Percentiles rank a stretch among this genome's conserved stretches.
phyloP scores from a whole-genome alignment of 23 tunicate species.

The Ciona savignyi region DNA sequence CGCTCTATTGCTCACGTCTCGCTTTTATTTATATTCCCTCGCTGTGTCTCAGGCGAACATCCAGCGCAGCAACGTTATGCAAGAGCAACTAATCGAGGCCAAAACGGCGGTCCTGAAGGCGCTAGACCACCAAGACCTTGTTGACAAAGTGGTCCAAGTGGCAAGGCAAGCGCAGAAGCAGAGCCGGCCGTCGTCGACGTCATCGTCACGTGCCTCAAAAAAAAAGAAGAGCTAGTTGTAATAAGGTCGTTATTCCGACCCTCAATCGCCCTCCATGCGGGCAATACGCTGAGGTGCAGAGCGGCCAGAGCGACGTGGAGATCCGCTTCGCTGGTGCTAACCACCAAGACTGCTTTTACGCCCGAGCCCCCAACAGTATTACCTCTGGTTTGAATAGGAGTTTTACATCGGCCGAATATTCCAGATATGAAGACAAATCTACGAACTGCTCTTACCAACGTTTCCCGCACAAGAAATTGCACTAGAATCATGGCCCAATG shows the following conservation, averaged over 20 bases:
- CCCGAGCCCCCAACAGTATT: not conserved
- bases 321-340: no score
- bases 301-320: not conserved
- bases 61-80: slow-evolving; percentile 69
- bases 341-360: no score
- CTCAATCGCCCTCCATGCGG: not conserved
- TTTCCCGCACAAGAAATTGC: not conserved
- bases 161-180: slow-evolving; percentile 24
- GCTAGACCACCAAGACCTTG: slow-evolving; percentile 53
- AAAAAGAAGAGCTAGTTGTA: slow-evolving; percentile 53
- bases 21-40: not conserved
- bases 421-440: not conserved
- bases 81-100: slow-evolving; percentile 59
- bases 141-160: slow-evolving; percentile 27
- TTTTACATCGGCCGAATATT: not conserved
- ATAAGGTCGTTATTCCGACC: no score
- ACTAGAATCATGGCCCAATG: not conserved
- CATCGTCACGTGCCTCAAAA: slow-evolving; percentile 22
- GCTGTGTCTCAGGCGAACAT: slow-evolving; percentile 63
- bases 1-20: no score
- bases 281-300: not conserved
- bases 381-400: not conserved
- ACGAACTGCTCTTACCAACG: not conserved
- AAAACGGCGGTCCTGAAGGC: slow-evolving; percentile 54
- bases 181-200: not conserved